These are phyloP conservation scores for Tetranychus truncatus DNA, from an alignment of 2,888 invertebrate species.

Conservation along the genomic window DNA sequence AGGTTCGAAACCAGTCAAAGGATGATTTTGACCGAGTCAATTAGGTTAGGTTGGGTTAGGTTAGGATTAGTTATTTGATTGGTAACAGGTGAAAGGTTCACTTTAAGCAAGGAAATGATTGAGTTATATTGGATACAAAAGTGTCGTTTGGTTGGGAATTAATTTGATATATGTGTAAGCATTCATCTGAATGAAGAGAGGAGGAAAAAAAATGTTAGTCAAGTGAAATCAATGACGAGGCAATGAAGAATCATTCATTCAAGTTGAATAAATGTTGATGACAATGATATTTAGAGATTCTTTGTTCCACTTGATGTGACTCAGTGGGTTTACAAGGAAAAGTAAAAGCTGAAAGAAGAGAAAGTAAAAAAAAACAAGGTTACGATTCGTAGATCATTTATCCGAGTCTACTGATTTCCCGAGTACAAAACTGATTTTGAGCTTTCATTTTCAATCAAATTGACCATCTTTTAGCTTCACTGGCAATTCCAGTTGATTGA, in stretches of 20 bases:
- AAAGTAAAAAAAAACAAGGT: no score
- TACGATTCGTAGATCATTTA: no score
- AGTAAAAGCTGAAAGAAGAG: background rate
- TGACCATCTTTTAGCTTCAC: background rate
- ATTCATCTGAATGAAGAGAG: background rate
- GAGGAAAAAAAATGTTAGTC: background rate
- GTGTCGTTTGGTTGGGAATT: background rate
- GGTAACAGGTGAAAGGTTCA: background rate
- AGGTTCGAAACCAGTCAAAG: no score
- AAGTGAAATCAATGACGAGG: background rate
- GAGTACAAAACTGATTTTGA: no score
- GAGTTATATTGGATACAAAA: background rate
- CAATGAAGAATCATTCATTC: background rate
- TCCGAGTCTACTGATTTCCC: no score
- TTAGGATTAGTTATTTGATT: no score
- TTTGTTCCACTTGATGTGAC: background rate
- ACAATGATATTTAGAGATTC: background rate
- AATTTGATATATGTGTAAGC: background rate
- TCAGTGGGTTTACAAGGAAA: background rate
- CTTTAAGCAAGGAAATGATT: background rate
- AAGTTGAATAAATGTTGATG: background rate
- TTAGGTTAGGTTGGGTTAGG: no score
- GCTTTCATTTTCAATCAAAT: background rate
- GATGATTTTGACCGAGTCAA: no score
- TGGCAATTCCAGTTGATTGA: background rate